Base-by-base conservation (phyloP, 2,888 invertebrate species). In the Drepanosiphum platanoidis region DNA sequence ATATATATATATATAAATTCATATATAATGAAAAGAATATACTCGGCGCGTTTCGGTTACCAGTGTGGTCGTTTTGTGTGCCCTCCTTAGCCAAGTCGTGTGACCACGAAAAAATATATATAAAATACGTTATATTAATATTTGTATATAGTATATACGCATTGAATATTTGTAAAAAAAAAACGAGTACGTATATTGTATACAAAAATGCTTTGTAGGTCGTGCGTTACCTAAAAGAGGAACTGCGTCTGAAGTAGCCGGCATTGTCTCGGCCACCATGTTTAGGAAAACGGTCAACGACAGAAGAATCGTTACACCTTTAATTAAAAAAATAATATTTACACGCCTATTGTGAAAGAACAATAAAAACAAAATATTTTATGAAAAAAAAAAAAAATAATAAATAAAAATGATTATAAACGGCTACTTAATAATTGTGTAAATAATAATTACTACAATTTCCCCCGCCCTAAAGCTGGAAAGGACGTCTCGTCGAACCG, bases 241-340 rank as follows among this genome's bases (percentile, higher is more conserved):
- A 82, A 88, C 88, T 83, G 88, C 88, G 84, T 86, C 86, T 52
- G 86, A 97, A 87, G 98, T 98, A 89, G 97, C 97, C 88, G 98
- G 98, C 97, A 98, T 97, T 90, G 97, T 97, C 92, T 98, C 98
- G 88, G 98, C 97, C 89, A 98, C 97, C 95, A 98, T 96, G 92
- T 98, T 97, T 90, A 98, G 93, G 92, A 98, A 98, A 91, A 98
- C 98, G 91, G 98, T 98, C 92, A 98, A 93, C 89, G 98, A 98
- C 91, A 98, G 94, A 89, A 98, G 93, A 91, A 98, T 98, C 89
- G 98, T 98, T 88, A 98, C 97, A 91, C 97, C 97, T 96, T 91
- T 87, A 91, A 90, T 88, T 89, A 88, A 80, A 86, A 84, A 83
- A 82, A 64, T 78, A 39, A 81, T 39, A 42, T 81, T 72, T 81